Percentiles rank a stretch among this genome's conserved stretches.
Evolutionary conservation across 23 tunicate genomes (phyloP).

Genomic region (Halocynthia roretzi): DNA sequence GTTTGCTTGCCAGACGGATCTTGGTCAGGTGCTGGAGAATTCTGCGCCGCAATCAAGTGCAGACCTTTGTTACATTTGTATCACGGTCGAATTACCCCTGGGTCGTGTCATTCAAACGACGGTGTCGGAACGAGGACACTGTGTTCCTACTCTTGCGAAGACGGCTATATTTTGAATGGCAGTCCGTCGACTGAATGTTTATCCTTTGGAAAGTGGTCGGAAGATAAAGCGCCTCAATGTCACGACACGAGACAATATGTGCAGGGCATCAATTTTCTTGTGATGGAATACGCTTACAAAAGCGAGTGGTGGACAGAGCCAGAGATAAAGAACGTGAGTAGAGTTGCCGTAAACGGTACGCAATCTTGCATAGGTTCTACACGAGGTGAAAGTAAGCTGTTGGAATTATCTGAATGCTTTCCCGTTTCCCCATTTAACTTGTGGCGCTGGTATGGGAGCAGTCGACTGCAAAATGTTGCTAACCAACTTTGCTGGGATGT

Average conservation of each 20-base stretch:
- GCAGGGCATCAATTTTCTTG: not conserved
- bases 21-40: conserved; percentile 14
- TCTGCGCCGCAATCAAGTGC: conserved; percentile 16
- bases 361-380: conserved; percentile 17
- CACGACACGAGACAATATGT: conserved; percentile 1
- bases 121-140: conserved; percentile 7
- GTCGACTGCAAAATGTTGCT: conserved; percentile 21
- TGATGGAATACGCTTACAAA: no score
- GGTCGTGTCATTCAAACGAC: not conserved
- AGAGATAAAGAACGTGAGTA: not conserved
- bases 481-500: conserved; percentile 17
- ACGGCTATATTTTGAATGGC: conserved; percentile 24
- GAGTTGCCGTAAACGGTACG: not conserved
- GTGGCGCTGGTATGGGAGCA: conserved; percentile 42
- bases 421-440: conserved; percentile 8
- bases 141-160: conserved; percentile 28
- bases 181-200: conserved; percentile 21
- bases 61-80: conserved; percentile 18
- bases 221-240: conserved; percentile 14
- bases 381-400: not conserved
- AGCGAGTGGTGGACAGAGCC: no score
- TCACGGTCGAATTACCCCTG: conserved; percentile 10
- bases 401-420: not conserved
- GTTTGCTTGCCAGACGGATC: conserved; percentile 19
- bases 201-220: conserved; percentile 19